Conservation (phyloP, 2,113 vertebrate genomes). For the Sus scrofa region DNA sequence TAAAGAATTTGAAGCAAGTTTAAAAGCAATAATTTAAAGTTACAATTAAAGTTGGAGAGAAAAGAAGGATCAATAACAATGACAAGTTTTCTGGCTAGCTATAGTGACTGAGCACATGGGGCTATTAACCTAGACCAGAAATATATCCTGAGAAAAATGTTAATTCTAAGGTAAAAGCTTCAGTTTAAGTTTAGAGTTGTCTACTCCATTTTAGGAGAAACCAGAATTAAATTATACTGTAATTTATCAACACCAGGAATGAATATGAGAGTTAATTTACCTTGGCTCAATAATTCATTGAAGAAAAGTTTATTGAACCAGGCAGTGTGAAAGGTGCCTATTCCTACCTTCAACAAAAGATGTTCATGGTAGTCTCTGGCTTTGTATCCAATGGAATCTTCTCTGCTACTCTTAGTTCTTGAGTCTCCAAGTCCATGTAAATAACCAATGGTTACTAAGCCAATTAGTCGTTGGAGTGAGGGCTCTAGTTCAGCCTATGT, state of each 20-base stretch:
- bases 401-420: background rate
- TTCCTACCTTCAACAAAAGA: background rate
- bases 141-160: background rate
- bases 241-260: background rate
- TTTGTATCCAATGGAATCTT: background rate
- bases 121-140: background rate
- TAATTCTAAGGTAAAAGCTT: background rate
- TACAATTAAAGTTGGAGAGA: background rate
- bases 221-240: background rate
- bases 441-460: background rate
- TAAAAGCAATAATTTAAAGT: conserved; percentile 14
- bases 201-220: background rate
- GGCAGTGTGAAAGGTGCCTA: background rate
- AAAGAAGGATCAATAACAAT: background rate
- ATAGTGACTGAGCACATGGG: background rate
- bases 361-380: background rate
- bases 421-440: background rate
- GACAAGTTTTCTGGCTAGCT: background rate
- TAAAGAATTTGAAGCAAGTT: background rate
- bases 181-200: background rate
- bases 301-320: background rate
- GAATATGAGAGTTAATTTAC: background rate
- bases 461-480: background rate
- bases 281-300: background rate
- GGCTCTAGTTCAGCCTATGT: background rate